Base-by-base conservation (phyloP, 2,113 vertebrate genomes). In the Himantopus leucocephalus region DNA sequence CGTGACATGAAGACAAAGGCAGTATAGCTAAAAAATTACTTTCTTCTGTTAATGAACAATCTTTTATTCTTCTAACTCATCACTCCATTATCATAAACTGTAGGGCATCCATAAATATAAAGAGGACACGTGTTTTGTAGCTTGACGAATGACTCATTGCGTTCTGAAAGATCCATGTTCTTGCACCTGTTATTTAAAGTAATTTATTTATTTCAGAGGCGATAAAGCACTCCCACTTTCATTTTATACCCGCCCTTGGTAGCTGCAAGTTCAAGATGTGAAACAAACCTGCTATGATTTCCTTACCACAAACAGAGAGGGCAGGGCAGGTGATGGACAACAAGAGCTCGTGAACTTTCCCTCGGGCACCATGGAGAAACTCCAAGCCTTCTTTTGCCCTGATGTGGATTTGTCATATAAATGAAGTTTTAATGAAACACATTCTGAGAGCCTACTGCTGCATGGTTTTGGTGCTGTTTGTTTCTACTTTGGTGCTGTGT, bases 291-390 rank as follows among this genome's bases (percentile, higher is more conserved):
- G 26, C 27, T 94, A 29, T 74, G 88, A 91, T 95, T 97, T 97
- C 16, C 62, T 94, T 84, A 83, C n/a, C 32, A 48, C 50, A 74
- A 67, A 76, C 62, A 93, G 87, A 96, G 93, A 97, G 85, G 81
- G 92, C 93, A 83, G 58, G 52, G 63, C 87, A 88, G 87, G 13
- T 83, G 56, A 74, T 79, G 70, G 76, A 95, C 95, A 95, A 86
- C 90, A 88, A 96, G 94, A 98, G 73, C 85, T 96, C 95, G 70
- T 90, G 89, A 97, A 96, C 94, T 96, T 97, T 94, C 86, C 80
- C 77, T 94, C 30, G n/a, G 95, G 94, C 37, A 75, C 80, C 60
- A 64, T 62, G 95, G 87, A 97, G 84, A 94, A 95, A 95, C 74
- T 94, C 91, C 89, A 14, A 68, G 63, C 39, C 68, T 66, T 94